phyloP scores from a whole-genome alignment of 2,888 invertebrate genomes.

The Caenorhabditis afra region DNA sequence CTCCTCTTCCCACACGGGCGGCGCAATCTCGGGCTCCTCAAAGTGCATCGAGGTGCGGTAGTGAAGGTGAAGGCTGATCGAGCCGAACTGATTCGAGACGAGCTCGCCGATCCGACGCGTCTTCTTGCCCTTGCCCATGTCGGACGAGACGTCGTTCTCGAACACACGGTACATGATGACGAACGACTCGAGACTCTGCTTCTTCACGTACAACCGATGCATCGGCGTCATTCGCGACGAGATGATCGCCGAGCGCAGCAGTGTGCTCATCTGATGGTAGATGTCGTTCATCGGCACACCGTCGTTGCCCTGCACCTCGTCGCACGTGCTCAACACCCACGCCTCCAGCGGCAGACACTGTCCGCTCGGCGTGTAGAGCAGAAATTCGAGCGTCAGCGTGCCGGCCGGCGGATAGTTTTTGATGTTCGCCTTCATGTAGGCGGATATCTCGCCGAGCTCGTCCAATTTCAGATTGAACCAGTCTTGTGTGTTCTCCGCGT shows the following conservation, averaged over 20 bases:
- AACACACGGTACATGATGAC: slow-evolving; percentile 88
- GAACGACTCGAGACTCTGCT: slow-evolving; percentile 91
- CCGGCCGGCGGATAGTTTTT: slow-evolving; percentile 65
- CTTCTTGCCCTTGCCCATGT: slow-evolving; percentile 88
- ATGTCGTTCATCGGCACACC: slow-evolving; percentile 80
- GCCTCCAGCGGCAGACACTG: slow-evolving; percentile 73
- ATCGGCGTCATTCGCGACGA: slow-evolving; percentile 93
- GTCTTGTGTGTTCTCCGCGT: slow-evolving; percentile 58
- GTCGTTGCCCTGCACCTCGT: slow-evolving; percentile 56
- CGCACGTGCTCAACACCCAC: slow-evolving; percentile 62
- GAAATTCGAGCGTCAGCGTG: slow-evolving; percentile 71
- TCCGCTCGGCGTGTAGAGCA: slow-evolving; percentile 72
- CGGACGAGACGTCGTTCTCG: slow-evolving; percentile 83
- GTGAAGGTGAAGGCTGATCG: slow-evolving; percentile 85
- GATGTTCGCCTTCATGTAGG: slow-evolving; percentile 68
- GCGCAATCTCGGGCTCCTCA: slow-evolving; percentile 50
- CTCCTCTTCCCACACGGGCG: slow-evolving; percentile 12
- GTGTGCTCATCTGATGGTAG: slow-evolving; percentile 92
- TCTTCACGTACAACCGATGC: slow-evolving; percentile 89
- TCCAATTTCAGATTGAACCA: slow-evolving; percentile 76
- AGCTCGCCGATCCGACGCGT: slow-evolving; percentile 90
- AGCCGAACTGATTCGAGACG: slow-evolving; percentile 88
- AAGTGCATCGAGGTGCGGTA: slow-evolving; percentile 58
- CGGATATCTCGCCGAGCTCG: slow-evolving; percentile 74
- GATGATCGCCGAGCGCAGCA: slow-evolving; percentile 91